Evolutionary conservation across 2,888 invertebrate genomes (phyloP), one percentile per base, ranked within the genome.

Genomic region (Machimus rusticus): DNA sequence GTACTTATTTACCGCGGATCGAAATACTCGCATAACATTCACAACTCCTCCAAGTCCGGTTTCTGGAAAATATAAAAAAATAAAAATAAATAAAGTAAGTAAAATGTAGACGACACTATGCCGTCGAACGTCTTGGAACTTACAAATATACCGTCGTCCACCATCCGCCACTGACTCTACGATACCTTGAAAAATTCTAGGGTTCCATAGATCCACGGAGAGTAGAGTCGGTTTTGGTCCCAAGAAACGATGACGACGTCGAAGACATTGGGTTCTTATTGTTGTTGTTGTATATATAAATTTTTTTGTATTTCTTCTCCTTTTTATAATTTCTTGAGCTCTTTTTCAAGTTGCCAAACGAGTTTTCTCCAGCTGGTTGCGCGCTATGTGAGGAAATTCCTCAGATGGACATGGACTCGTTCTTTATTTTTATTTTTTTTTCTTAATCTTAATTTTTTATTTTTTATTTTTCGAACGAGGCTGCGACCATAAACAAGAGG

Each of bases 291-390:
- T 6, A 34, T 34, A 4, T 31, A 31, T n/a, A n/a, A n/a, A n/a
- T 28, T 28, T 76, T 76, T 76, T n/a, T 23, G 31, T 19, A 23
- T 28, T 74, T 16, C 12, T 74, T 37, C 39, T 57, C 57, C 34
- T 66, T 57, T 66, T 66, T 55, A 66, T 55, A 82, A 55, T 82
- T 82, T 82, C 82, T 82, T 82, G 82, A 66, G 57, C 55, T 82
- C 66, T 66, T 82, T 82, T 66, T 82, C 66, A 85, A 85, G 85
- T 46, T 74, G 57, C 74, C 74, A 85, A 85, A 85, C 85, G 37
- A 85, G 85, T 85, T 85, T 85, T 85, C 85, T 85, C 85, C 85
- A 74, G 74, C 85, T 74, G 85, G 85, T 85, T 74, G 85, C 43
- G 43, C 85, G 23, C 85, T 85, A 85, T 85, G 85, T 74, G 85